Evolutionary conservation across 64 coral and sea anemone species (phyloP), one percentile per base, ranked within the genome.

Genomic region (Dendrophyllia cribrosa): DNA sequence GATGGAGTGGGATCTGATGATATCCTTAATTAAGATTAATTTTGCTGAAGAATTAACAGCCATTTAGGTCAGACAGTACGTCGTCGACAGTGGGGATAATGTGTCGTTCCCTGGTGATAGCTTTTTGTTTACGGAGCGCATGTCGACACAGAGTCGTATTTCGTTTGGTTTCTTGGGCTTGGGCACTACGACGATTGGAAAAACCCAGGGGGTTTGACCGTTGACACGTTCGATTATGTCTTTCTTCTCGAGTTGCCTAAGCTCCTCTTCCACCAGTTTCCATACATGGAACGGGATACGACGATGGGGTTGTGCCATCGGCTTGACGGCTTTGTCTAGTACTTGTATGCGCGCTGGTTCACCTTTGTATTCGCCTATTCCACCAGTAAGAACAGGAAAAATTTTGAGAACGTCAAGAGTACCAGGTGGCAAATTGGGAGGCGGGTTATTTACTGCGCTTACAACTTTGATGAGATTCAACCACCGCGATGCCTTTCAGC

Each of bases 401-500:
- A 89, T 77, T 43, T 89, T 94, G 0, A 94, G 75, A 50, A 94
- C 65, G n/a, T 89, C 77, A 26, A 77, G 76, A 47, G 76, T 77
- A 51, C 66, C 74, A 15, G 92, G 86, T 85, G 92, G 86, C 26
- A 83, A 55, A 66, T 67, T 83, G 22, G 21, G 24, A 76, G n/a
- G 74, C 24, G 93, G 82, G 58, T 77, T 55, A 43, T 87, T 72
- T 66, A 88, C 52, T 65, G 70, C 52, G 71, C 58, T 90, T 13
- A 96, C 70, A 70, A 59, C 86, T 86, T 95, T 95, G 52, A 95
- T 90, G 20, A 95, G 78, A 73, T 90, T 90, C 16, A 95, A 68
- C 23, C 9, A 77, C 56, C 90, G 77, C 46, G 80, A 89, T 25
- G 93, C 77, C 43, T 22, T 64, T 67, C 59, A 95, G 58, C 87